phyloP scores from a whole-genome alignment of 2,797 vertebrate genomes.

The Peromyscus attwateri region DNA sequence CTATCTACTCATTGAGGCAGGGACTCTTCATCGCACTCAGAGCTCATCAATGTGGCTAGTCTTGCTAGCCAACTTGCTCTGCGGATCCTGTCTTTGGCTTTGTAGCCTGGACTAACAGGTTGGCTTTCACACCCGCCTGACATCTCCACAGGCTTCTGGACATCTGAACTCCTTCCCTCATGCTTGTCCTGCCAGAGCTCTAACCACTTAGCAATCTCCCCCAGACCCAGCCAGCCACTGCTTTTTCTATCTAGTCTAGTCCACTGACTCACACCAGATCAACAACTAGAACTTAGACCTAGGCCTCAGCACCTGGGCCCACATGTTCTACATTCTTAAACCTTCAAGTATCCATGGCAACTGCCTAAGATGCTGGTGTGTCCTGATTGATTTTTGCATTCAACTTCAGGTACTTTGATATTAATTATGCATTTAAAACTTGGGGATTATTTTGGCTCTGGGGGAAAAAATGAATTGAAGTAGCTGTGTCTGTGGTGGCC shows the following conservation, averaged over 20 bases:
- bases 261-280: not conserved
- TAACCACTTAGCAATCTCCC: not conserved
- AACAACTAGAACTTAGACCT: not conserved
- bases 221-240: not conserved
- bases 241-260: not conserved
- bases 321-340: not conserved
- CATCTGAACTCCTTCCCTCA: not conserved
- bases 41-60: not conserved
- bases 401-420: not conserved
- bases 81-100: not conserved
- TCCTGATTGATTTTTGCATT: not conserved
- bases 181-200: not conserved
- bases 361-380: not conserved
- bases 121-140: not conserved
- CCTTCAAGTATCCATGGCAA: not conserved
- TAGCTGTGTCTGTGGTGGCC: not conserved
- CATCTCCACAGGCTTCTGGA: not conserved
- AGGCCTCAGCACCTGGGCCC: not conserved
- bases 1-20: not conserved
- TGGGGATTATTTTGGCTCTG: not conserved
- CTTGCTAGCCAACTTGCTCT: not conserved
- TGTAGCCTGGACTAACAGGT: not conserved
- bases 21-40: not conserved
- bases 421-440: not conserved
- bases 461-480: constrained; percentile 38